These are phyloP conservation scores for Rhea americana DNA, from an alignment of 2,113 vertebrate genomes.

Conservation along the genomic window DNA sequence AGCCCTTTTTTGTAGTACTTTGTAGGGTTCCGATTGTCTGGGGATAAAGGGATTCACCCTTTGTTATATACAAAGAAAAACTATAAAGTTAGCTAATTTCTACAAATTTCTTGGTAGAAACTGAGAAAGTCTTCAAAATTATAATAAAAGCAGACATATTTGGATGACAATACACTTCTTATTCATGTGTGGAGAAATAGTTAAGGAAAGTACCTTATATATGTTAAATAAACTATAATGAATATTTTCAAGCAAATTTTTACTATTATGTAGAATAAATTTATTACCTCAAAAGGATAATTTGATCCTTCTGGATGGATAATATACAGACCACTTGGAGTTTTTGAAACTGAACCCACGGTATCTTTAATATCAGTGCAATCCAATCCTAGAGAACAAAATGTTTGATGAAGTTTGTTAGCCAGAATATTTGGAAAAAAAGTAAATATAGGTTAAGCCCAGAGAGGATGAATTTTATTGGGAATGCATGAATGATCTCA, in stretches of 20 bases:
- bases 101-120: background rate
- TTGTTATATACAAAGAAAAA: background rate
- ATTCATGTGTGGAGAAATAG: background rate
- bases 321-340: constrained; percentile 92
- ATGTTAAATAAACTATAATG: background rate
- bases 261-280: background rate
- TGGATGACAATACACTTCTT: background rate
- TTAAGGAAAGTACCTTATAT: background rate
- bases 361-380: constrained; percentile 91
- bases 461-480: background rate
- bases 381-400: constrained; percentile 80
- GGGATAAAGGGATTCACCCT: background rate
- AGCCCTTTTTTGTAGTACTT: background rate
- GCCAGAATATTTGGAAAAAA: background rate
- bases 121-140: background rate
- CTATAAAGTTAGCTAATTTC: background rate
- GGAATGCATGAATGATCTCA: background rate
- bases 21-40: background rate
- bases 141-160: background rate
- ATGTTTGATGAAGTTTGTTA: background rate
- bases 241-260: constrained; percentile 8
- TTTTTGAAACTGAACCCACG: constrained; percentile 85
- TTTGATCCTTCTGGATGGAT: constrained; percentile 89
- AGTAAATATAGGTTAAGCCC: background rate
- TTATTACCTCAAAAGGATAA: constrained; percentile 88